phyloP scores from a whole-genome alignment of 2,113 vertebrate genomes.

The Isichthys henryi region DNA sequence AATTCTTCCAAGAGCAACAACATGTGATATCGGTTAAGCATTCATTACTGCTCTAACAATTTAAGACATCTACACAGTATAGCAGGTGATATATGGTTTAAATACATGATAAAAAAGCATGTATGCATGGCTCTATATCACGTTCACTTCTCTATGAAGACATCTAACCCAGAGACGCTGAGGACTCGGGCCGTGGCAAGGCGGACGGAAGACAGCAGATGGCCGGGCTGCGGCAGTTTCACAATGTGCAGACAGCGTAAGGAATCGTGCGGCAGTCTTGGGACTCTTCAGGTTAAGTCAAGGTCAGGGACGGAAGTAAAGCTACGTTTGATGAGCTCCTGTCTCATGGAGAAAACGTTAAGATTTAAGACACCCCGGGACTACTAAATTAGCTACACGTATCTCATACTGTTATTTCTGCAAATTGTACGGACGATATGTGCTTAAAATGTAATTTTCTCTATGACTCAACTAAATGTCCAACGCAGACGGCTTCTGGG shows the following conservation, averaged over 20 bases:
- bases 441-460: conserved; percentile 63
- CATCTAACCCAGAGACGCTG: conserved; percentile 9
- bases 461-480: conserved; percentile 66
- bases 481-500: conserved; percentile 44
- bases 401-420: conserved; percentile 61
- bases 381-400: conserved; percentile 54
- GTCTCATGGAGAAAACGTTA: conserved; percentile 46
- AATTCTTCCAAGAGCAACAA: conserved; percentile 21
- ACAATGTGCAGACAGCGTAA: neutral
- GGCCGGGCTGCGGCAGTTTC: neutral
- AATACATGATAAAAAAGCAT: conserved; percentile 51
- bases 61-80: conserved; percentile 50
- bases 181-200: conserved; percentile 13
- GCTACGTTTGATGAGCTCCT: conserved; percentile 35
- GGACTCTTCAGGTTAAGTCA: conserved; percentile 39
- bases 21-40: conserved; percentile 63
- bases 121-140: conserved; percentile 28
- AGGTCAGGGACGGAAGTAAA: conserved; percentile 41
- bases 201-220: conserved; percentile 18
- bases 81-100: conserved; percentile 56
- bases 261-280: conserved; percentile 31
- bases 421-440: conserved; percentile 56
- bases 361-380: conserved; percentile 55
- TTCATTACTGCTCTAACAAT: conserved; percentile 51
- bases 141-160: conserved; percentile 21